phyloP scores from a whole-genome alignment of 2,113 vertebrate genomes.

The Noturus placidus region DNA sequence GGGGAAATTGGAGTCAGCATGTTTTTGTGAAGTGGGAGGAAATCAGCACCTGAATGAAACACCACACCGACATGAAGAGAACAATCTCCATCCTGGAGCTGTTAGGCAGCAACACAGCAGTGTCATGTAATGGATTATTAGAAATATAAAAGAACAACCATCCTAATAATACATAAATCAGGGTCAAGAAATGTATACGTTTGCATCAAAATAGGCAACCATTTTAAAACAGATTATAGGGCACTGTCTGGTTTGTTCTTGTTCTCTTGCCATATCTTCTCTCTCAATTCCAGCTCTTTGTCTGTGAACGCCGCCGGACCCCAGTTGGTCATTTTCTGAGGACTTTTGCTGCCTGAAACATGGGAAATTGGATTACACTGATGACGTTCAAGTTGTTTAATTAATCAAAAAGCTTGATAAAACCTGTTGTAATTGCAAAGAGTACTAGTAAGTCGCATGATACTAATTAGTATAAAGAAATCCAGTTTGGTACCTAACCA shows the following conservation, averaged over 20 bases:
- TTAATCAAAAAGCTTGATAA: neutral
- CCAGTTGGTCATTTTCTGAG: slow-evolving; percentile 88
- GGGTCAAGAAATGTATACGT: neutral
- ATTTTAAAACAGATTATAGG: slow-evolving; percentile 31
- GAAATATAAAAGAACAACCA: slow-evolving; percentile 6
- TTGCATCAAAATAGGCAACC: neutral
- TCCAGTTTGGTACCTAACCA: neutral
- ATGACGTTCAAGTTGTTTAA: neutral
- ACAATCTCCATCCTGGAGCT: neutral
- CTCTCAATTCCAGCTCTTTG: slow-evolving; percentile 80
- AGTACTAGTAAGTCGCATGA: neutral
- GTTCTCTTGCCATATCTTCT: slow-evolving; percentile 87
- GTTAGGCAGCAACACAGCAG: neutral
- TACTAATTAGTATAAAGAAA: neutral
- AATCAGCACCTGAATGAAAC: neutral
- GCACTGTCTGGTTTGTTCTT: slow-evolving; percentile 71
- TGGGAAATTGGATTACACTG: neutral
- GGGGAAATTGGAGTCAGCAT: neutral
- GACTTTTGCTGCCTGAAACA: slow-evolving; percentile 80
- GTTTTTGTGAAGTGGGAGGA: neutral
- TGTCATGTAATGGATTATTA: neutral
- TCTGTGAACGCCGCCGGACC: slow-evolving; percentile 87
- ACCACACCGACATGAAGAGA: no score
- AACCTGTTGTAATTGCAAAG: neutral
- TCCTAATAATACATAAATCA: neutral